These are phyloP conservation scores for Ptyas mucosa DNA, from an alignment of 2,113 vertebrate genomes.

Conservation along the genomic window DNA sequence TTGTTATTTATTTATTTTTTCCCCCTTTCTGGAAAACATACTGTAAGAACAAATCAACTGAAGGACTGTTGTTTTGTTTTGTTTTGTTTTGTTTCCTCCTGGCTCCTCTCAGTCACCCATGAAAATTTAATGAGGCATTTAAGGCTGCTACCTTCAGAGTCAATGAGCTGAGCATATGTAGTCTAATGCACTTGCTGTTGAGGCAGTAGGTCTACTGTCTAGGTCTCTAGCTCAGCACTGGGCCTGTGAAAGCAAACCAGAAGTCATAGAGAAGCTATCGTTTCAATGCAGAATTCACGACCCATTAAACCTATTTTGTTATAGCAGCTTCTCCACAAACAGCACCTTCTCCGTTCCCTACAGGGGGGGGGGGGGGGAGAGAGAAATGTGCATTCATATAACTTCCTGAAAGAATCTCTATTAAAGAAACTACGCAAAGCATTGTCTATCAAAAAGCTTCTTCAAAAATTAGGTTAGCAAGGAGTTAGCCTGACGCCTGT, in stretches of 20 bases:
- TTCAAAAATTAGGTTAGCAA: neutral
- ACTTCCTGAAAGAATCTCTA: conserved; percentile 67
- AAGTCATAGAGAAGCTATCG: conserved; percentile 63
- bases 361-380: fast-evolving
- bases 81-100: conserved; percentile 34
- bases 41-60: conserved; percentile 31
- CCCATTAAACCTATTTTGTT: conserved; percentile 74
- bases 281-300: conserved; percentile 71
- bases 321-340: conserved; percentile 72
- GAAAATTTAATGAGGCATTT: conserved; percentile 79
- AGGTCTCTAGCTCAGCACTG: neutral
- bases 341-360: conserved; percentile 26
- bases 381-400: conserved; percentile 37
- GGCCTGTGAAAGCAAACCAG: conserved; percentile 53
- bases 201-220: conserved; percentile 58
- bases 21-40: conserved; percentile 23
- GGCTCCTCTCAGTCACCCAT: conserved; percentile 69
- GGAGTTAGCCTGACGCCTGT: neutral
- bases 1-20: neutral
- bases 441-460: conserved; percentile 24
- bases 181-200: conserved; percentile 68
- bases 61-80: neutral
- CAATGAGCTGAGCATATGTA: conserved; percentile 75
- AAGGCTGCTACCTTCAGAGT: conserved; percentile 70
- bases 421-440: conserved; percentile 43